phyloP scores from a whole-genome alignment of 1,140 invertebrate genomes.

The Drosophila bocqueti region DNA sequence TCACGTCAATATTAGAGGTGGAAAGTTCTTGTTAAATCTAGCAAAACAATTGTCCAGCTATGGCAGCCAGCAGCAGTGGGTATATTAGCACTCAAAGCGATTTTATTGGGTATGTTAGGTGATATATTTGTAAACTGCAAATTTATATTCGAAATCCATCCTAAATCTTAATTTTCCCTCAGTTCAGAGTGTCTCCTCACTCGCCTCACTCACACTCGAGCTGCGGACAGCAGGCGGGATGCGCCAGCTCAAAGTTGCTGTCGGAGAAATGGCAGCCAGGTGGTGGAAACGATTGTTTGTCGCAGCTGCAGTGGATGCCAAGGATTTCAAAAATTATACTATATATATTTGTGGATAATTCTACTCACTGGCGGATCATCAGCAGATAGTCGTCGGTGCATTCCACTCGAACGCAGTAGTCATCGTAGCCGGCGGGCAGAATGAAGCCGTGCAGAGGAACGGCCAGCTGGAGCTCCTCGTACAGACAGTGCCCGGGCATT shows the following conservation, averaged over 20 bases:
- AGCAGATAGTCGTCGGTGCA: conserved; percentile 72
- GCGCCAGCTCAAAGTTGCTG: conserved; percentile 51
- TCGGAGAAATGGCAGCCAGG: conserved; percentile 41
- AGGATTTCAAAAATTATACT: background rate
- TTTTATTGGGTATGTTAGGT: no score
- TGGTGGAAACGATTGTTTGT: conserved; percentile 38
- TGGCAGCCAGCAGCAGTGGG: background rate
- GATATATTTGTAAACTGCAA: no score
- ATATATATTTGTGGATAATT: background rate
- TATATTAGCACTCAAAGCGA: background rate
- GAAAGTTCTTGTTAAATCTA: background rate
- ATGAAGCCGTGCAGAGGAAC: conserved; percentile 49
- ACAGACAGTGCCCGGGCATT: conserved; percentile 55
- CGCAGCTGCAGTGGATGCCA: conserved; percentile 50
- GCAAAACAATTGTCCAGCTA: background rate
- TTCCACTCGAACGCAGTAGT: conserved; percentile 52
- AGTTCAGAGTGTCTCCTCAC: background rate
- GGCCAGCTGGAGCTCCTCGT: conserved; percentile 62
- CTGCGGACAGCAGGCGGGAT: conserved; percentile 60
- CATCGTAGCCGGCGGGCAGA: conserved; percentile 37
- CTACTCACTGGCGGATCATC: conserved; percentile 67
- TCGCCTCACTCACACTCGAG: conserved; percentile 19
- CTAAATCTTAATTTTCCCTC: background rate
- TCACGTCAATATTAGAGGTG: conserved; percentile 12
- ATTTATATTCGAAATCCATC: background rate